Conservation (phyloP, 2,797 vertebrate species). For the Crocidura indochinensis region DNA sequence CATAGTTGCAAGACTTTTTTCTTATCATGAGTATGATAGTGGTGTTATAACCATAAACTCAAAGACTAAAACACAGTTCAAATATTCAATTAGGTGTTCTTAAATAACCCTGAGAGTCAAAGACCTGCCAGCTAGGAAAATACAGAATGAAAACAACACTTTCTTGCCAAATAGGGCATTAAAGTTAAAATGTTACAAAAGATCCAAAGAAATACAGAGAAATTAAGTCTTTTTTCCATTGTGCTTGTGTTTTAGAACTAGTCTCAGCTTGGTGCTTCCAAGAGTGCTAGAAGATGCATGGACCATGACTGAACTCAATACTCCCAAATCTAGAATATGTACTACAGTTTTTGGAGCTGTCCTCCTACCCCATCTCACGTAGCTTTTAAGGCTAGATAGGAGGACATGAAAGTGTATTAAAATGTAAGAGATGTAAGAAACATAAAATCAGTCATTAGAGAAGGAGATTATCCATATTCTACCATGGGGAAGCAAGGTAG, state of each 20-base stretch:
- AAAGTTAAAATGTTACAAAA: constrained; percentile 29
- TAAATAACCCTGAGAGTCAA: neutral
- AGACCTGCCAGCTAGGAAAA: neutral
- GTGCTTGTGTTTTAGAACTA: too few species aligned
- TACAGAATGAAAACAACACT: neutral
- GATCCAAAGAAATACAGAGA: neutral
- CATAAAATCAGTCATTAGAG: neutral
- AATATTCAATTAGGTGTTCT: neutral
- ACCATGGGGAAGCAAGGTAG: too few species aligned
- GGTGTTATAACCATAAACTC: neutral
- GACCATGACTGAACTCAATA: too few species aligned
- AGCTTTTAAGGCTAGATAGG: too few species aligned
- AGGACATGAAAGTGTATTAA: too few species aligned
- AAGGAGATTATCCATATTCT: neutral
- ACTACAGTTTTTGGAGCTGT: too few species aligned
- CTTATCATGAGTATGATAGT: neutral
- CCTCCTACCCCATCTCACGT: too few species aligned
- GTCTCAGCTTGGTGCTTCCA: too few species aligned
- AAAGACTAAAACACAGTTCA: neutral
- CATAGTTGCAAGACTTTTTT: neutral
- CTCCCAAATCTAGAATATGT: too few species aligned
- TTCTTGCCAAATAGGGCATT: constrained; percentile 2
- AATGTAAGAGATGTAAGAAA: too few species aligned
- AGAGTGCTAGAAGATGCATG: too few species aligned
- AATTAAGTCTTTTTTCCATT: neutral